A percentile compares a stretch with the other conserved stretches of the same genome.
Evolutionary conservation across 1,140 invertebrate genomes (phyloP).

Genomic region (Telenomus remus): DNA sequence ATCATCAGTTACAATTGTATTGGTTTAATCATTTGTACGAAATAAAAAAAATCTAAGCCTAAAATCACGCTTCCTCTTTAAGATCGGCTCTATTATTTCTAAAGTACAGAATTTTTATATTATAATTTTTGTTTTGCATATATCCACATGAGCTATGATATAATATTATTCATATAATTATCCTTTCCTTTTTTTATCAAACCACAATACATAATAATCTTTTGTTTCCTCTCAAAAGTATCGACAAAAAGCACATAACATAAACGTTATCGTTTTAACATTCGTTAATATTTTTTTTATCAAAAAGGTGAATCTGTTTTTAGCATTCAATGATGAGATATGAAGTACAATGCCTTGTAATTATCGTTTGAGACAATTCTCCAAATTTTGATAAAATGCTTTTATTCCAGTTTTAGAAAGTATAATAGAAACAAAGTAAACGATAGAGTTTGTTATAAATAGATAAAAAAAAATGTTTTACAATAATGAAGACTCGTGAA

Average conservation of each 20-base stretch:
- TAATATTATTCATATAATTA: constrained; percentile 53
- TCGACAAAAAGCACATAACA: constrained; percentile 34
- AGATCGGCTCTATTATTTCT: constrained; percentile 42
- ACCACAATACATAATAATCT: constrained; percentile 7
- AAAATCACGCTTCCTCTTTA: constrained; percentile 52
- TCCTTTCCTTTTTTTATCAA: constrained; percentile 32
- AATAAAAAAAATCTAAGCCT: constrained; percentile 59
- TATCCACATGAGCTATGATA: constrained; percentile 54
- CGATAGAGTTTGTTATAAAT: constrained; percentile 13
- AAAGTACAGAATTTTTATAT: constrained; percentile 48
- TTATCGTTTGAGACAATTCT: constrained; percentile 63
- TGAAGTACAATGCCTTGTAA: constrained; percentile 60
- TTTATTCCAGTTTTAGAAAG: constrained; percentile 35
- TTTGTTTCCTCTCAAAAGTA: constrained; percentile 12
- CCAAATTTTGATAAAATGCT: constrained; percentile 4
- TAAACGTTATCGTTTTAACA: constrained; percentile 14
- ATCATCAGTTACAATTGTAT: constrained; percentile 59
- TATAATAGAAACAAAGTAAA: constrained; percentile 13
- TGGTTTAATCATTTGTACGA: constrained; percentile 56
- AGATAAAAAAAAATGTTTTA: constrained; percentile 22
- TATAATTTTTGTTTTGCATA: constrained; percentile 47
- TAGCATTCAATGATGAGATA: constrained; percentile 46
- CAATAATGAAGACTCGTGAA: constrained; percentile 30
- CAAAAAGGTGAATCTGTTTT: constrained; percentile 12
- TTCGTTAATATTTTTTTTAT: constrained; percentile 6